Evolutionary conservation across 2,888 invertebrate species (phyloP).

Genomic region (Petrolisthes cinctipes): DNA sequence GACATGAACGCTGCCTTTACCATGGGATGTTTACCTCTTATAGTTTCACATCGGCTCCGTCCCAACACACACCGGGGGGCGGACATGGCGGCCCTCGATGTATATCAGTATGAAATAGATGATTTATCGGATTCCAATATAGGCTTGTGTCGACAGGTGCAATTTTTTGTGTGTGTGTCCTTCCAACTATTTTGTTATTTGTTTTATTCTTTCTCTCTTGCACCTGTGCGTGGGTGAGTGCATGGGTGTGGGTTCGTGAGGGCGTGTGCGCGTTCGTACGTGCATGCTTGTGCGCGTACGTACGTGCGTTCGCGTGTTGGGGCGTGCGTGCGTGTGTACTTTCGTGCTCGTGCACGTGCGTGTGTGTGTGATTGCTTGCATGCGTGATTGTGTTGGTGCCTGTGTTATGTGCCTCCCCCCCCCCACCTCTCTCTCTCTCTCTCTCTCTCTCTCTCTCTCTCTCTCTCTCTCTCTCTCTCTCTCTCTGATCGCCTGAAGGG

Average conservation of each 20-base stretch:
- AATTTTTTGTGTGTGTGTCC: neutral
- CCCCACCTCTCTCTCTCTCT: neutral
- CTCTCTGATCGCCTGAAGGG: neutral
- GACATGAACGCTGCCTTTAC: too few species aligned
- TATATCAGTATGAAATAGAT: neutral
- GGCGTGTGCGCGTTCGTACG: neutral
- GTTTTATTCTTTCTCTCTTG: neutral
- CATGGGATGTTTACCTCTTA: too few species aligned
- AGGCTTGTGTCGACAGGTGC: neutral
- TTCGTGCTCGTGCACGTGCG: conserved; percentile 10
- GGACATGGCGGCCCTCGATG: neutral
- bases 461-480: neutral
- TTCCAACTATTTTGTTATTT: neutral
- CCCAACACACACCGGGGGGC: neutral
- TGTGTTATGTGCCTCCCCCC: neutral
- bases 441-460: neutral
- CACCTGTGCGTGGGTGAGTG: neutral
- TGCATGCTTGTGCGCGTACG: neutral
- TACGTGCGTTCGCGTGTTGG: neutral
- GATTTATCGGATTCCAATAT: neutral
- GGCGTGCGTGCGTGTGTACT: neutral
- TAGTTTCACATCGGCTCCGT: too few species aligned
- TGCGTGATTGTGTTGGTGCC: neutral
- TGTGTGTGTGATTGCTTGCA: conserved; percentile 7
- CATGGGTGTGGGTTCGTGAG: neutral